Base-by-base conservation (phyloP, 2,797 vertebrate genomes). In the Allobates femoralis region DNA sequence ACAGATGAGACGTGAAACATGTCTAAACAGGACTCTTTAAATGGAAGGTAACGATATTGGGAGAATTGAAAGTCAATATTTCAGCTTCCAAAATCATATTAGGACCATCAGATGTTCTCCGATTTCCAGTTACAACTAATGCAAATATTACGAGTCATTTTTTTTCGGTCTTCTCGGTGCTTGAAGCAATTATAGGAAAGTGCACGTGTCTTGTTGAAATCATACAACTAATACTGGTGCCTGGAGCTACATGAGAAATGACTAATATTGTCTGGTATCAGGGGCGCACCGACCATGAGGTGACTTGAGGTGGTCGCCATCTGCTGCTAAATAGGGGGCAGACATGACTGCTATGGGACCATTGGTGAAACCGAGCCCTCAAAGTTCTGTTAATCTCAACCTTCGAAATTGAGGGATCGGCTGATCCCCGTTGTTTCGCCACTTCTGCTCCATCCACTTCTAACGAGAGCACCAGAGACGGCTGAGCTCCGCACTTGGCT, bases 1-100 rank as follows among this genome's bases (percentile, higher is more conserved):
- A 37, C 67, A 56, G 67, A 74, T 75, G n/a, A 64, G 82, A 88
- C 86, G 76, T 84, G 81, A 41, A 81, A 58, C 86, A 85, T 83
- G 83, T 81, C 69, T 50, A 66, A 67, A 56, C 2, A 76, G 83
- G 86, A 28, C 69, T 41, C 76, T 74, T 79, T 80, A 67, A 84
- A 79, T 79, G 37, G 76, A 75, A 60, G 58, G 76, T 79, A 87
- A 87, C 74, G 53, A 26, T 73, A 67, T 83, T 82, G 71, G 41
- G 14, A 75, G 56, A 15, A 55, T 46, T 73, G 41, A n/a, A 69
- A 60, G 18, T n/a, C 78, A 30, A 67, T 83, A 76, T 79, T 83
- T 37, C 62, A 67, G 79, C 75, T 74, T 14, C 53, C 73, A 84
- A 84, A 74, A 84, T 84, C 71, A 73, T 80, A 84, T 80, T 80